Evolutionary conservation across 2,888 invertebrate genomes (phyloP).

Genomic region (Sarcophaga caerulescens): DNA sequence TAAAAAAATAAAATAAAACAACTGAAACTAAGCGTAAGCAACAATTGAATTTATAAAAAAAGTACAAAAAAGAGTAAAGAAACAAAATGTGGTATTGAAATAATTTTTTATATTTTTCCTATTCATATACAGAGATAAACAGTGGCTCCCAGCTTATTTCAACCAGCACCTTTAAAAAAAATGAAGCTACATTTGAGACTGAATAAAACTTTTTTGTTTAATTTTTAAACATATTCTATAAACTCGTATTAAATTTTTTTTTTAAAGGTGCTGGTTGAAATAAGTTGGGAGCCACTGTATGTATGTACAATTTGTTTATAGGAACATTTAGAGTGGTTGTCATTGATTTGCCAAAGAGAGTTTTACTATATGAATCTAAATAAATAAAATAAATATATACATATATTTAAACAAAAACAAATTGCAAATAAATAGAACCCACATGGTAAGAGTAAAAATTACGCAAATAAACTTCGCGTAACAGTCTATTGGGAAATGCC

Average conservation of each 20-base stretch:
- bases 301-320: background rate
- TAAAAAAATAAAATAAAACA: background rate
- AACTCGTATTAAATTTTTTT: too few species aligned
- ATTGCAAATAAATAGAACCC: slow-evolving; percentile 39
- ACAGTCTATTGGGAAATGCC: slow-evolving; percentile 8
- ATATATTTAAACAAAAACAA: background rate
- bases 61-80: background rate
- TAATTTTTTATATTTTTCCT: slow-evolving; percentile 1
- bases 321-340: slow-evolving; percentile 49
- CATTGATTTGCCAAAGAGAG: slow-evolving; percentile 54
- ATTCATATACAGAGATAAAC: background rate
- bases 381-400: slow-evolving; percentile 7
- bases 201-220: too few species aligned
- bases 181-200: too few species aligned
- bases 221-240: too few species aligned
- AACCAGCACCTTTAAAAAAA: too few species aligned
- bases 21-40: slow-evolving; percentile 15
- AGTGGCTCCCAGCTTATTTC: too few species aligned
- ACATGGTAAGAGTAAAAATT: slow-evolving; percentile 29
- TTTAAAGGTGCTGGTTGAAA: too few species aligned
- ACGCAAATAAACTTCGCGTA: slow-evolving; percentile 19
- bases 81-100: slow-evolving; percentile 43
- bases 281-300: too few species aligned
- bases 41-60: slow-evolving; percentile 30
- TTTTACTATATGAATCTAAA: slow-evolving; percentile 36